Evolutionary conservation across 2,113 vertebrate genomes (phyloP), one percentile per base, ranked within the genome.

Genomic region (Silurus glanis): DNA sequence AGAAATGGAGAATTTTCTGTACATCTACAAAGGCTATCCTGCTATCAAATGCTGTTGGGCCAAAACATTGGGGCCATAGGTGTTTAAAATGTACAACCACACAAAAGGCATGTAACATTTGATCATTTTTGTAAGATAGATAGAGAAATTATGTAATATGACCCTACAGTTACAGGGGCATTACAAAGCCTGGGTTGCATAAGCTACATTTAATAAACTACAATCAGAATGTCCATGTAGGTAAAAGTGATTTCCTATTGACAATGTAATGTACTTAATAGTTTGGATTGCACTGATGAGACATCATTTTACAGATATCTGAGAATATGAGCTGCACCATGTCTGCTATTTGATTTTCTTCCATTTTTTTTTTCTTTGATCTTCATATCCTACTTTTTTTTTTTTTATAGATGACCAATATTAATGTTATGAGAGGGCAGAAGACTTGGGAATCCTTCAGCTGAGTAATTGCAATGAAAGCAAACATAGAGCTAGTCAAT

Each of bases 81-180:
- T 86, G 83, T 89, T 37, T 81, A 87, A 82, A 56, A 84, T 61
- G 84, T 69, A 76, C 84, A 76, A 69, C 83, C 82, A 81, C 59
- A 51, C 83, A 82, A 49, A 53, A 67, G 75, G 12, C 23, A 71
- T 83, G 75, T 84, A 56, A 69, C 76, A 87, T 78, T 82, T 82
- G 21, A 88, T 88, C 51, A 86, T 76, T 87, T 71, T 37, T 62
- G 69, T 87, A 58, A 17, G 37, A 49, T 19, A 71, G 71, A 82
- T 80, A 9, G 47, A 23, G 55, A 86, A 58, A 59, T 85, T 58
- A 85, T 56, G 17, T 76, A 86, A 76, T 64, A n/a, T 85, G 67
- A 76, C 51, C 19, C 49, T 37, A 66, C 37, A 28, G 82, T 56
- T 78, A 17, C 55, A 78, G 69, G 16, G 47, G 13, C 80, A 72